A percentile compares a stretch with the other conserved stretches of the same genome.
Evolutionary conservation across 2,888 invertebrate genomes (phyloP).

Genomic region (Craniophora ligustri): DNA sequence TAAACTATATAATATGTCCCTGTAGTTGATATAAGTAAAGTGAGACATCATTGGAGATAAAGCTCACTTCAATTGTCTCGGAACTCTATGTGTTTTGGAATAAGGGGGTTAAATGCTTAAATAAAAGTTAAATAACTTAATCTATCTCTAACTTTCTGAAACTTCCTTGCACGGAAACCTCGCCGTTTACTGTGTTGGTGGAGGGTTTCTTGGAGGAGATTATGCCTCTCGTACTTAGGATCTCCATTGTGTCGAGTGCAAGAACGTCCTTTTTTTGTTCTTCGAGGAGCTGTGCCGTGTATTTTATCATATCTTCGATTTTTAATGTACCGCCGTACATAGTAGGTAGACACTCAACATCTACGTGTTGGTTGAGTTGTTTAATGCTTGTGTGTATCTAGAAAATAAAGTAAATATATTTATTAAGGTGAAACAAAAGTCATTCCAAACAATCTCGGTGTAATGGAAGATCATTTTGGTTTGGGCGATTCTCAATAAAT

Average conservation of each 20-base stretch:
- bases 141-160: constrained; percentile 92
- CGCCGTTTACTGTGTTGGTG: constrained; percentile 66
- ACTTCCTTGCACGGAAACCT: constrained; percentile 87
- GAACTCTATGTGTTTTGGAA: constrained; percentile 14
- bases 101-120: constrained; percentile 13
- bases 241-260: constrained; percentile 90
- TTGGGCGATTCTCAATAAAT: too few relatives aligned
- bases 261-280: constrained; percentile 89
- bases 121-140: constrained; percentile 61
- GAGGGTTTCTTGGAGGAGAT: constrained; percentile 69
- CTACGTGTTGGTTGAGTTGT: constrained; percentile 89
- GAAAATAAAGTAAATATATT: constrained; percentile 47
- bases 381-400: constrained; percentile 89
- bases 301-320: constrained; percentile 91
- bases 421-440: background rate
- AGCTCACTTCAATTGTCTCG: too few relatives aligned
- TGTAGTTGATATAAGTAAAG: too few relatives aligned
- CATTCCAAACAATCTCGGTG: too few relatives aligned
- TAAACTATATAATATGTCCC: too few relatives aligned
- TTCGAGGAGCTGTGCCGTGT: constrained; percentile 90
- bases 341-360: constrained; percentile 90
- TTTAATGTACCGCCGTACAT: constrained; percentile 92
- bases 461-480: background rate
- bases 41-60: too few relatives aligned
- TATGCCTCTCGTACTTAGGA: constrained; percentile 90